phyloP scores from a whole-genome alignment of 2,797 vertebrate genomes.

The Platalea minor region DNA sequence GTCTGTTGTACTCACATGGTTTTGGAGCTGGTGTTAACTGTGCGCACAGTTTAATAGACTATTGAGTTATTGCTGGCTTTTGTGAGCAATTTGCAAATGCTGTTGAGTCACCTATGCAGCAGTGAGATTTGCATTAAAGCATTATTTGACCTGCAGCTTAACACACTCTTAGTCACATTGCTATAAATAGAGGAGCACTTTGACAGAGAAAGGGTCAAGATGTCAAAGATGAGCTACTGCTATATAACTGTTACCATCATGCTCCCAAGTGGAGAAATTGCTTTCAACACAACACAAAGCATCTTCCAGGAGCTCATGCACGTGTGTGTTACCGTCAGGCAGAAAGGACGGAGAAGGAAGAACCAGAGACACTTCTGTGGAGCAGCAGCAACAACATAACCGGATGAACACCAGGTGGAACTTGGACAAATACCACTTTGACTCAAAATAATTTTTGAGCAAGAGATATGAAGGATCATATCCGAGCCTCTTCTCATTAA shows the following conservation, averaged over 20 bases:
- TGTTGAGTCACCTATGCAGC: neutral
- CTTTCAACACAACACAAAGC: neutral
- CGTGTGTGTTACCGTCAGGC: neutral
- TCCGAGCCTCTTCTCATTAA: neutral
- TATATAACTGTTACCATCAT: neutral
- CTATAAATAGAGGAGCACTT: neutral
- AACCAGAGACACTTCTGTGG: neutral
- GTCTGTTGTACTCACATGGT: neutral
- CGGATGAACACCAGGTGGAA: neutral
- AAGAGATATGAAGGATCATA: neutral
- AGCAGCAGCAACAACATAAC: neutral
- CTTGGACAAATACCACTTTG: neutral
- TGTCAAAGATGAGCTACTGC: neutral
- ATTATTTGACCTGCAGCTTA: neutral
- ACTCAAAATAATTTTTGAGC: neutral
- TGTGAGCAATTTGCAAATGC: neutral
- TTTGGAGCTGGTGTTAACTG: neutral
- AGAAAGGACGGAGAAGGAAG: neutral
- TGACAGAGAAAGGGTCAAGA: neutral
- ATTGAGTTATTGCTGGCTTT: neutral
- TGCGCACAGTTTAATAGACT: neutral
- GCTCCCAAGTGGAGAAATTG: accelerated
- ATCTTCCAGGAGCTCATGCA: neutral
- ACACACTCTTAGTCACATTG: too few species aligned
- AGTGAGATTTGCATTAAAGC: neutral